These are phyloP conservation scores for Danio kyathit DNA, from an alignment of 2,797 vertebrate genomes.

Conservation along the genomic window DNA sequence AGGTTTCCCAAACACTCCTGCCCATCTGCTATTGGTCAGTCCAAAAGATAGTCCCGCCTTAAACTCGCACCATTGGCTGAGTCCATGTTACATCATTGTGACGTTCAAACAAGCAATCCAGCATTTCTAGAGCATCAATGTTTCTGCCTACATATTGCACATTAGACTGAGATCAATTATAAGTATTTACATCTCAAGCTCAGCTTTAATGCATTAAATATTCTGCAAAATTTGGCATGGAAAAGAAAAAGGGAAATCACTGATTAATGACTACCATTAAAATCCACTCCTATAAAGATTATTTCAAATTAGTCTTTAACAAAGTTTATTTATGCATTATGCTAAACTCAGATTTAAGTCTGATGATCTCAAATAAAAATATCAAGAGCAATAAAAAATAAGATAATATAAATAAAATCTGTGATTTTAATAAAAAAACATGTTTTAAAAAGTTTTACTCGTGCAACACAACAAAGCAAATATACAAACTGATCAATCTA, in stretches of 20 bases:
- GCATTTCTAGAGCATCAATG: neutral
- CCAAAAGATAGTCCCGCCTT: neutral
- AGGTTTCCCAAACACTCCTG: neutral
- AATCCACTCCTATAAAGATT: neutral
- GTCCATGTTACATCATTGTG: neutral
- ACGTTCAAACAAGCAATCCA: neutral
- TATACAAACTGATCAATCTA: too few relatives aligned
- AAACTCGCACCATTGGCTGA: neutral
- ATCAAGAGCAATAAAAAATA: neutral
- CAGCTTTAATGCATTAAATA: neutral
- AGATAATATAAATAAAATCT: too few relatives aligned
- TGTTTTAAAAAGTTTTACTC: neutral
- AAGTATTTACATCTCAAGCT: neutral
- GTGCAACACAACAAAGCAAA: neutral
- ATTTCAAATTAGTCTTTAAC: neutral
- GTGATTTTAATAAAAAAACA: too few relatives aligned
- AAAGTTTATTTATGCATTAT: neutral
- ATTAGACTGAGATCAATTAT: neutral
- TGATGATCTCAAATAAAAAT: neutral
- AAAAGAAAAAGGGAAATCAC: neutral
- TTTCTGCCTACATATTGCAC: neutral
- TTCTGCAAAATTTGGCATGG: neutral
- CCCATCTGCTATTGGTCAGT: neutral
- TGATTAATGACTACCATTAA: neutral
- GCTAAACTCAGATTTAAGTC: neutral